Conservation (phyloP, 2,113 vertebrate species). For the Talpa occidentalis region DNA sequence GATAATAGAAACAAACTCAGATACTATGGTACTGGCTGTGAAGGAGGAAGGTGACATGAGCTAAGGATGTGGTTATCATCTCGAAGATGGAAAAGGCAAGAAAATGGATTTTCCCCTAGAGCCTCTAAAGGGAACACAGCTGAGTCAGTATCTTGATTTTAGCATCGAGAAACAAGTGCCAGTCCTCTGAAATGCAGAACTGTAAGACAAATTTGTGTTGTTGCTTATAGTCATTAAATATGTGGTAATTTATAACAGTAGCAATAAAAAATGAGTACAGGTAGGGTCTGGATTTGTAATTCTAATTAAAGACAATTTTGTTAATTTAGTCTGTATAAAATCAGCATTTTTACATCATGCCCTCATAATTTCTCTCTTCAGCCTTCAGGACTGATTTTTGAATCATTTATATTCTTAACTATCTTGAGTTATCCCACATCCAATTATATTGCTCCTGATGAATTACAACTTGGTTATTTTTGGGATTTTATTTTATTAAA, state of each 20-base stretch:
- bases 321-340: neutral
- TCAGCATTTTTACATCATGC: neutral
- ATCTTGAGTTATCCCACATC: neutral
- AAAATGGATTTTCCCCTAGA: neutral
- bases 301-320: conserved; percentile 4
- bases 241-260: neutral
- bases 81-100: neutral
- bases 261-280: neutral
- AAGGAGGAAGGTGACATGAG: neutral
- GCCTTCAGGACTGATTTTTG: neutral
- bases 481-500: neutral
- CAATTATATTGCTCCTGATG: neutral
- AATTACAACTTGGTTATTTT: neutral
- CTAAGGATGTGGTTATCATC: neutral
- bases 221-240: neutral
- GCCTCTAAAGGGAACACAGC: neutral
- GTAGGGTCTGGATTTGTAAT: neutral
- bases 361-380: conserved; percentile 12
- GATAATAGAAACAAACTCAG: neutral
- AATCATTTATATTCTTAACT: neutral
- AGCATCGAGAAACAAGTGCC: neutral
- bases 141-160: neutral
- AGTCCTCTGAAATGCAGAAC: neutral
- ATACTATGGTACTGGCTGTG: neutral
- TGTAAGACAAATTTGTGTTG: neutral